phyloP scores from a whole-genome alignment of 2,888 invertebrate genomes.

The Meloe dianella region DNA sequence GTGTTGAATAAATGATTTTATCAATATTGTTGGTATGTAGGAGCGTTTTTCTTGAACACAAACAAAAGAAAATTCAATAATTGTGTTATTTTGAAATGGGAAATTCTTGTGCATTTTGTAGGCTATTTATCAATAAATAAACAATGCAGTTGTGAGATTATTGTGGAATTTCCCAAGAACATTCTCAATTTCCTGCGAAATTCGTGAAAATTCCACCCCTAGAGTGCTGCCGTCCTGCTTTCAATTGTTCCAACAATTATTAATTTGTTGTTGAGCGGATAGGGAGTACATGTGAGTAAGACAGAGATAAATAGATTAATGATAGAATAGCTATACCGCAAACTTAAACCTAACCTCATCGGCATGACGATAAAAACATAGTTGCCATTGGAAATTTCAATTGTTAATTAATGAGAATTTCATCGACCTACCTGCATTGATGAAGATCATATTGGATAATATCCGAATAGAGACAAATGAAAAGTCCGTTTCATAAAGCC shows the following conservation, averaged over 20 bases:
- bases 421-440: conserved; percentile 49
- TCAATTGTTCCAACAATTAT: too few relatives aligned
- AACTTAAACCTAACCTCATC: conserved; percentile 8
- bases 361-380: not conserved
- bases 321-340: not conserved
- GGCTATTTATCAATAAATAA: conserved; percentile 22
- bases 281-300: not conserved
- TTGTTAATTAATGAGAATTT: not conserved
- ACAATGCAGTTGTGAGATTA: not conserved
- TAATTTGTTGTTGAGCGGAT: too few relatives aligned
- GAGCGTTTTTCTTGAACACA: too few relatives aligned
- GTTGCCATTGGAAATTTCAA: not conserved
- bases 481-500: conserved; percentile 49
- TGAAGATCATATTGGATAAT: conserved; percentile 54
- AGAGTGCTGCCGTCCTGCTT: not conserved
- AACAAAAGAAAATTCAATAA: not conserved
- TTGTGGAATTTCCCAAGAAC: too few relatives aligned
- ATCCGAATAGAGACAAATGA: conserved; percentile 48
- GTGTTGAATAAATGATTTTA: not conserved
- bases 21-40: too few relatives aligned
- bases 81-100: not conserved
- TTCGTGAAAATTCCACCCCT: too few relatives aligned
- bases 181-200: too few relatives aligned
- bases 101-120: too few relatives aligned
- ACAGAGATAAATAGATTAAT: not conserved